Percentiles rank a stretch among this genome's conserved stretches.
These are phyloP conservation scores for Heliocidaris tuberculata DNA, from an alignment of 35 echinoderm and acorn worm genomes.

Conservation along the genomic window DNA sequence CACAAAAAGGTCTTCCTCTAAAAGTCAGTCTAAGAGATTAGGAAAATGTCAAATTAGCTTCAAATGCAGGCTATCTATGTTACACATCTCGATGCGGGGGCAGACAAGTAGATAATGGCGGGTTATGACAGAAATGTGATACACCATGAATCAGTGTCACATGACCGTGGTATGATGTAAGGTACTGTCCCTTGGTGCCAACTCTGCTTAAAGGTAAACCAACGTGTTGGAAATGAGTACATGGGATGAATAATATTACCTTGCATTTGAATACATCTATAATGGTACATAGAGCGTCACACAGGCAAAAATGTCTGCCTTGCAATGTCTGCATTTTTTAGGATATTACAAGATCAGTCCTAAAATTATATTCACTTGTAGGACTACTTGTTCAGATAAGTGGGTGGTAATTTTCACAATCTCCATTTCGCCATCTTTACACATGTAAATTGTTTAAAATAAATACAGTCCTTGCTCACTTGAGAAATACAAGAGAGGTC, in stretches of 20 bases:
- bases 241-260: not conserved
- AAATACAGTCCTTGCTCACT: too few species aligned
- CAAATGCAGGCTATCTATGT: not conserved
- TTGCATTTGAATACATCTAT: not conserved
- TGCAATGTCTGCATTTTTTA: not conserved
- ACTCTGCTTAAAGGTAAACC: not conserved
- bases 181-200: not conserved
- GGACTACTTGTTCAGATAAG: not conserved
- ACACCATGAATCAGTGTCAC: not conserved
- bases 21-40: not conserved
- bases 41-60: not conserved
- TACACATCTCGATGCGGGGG: not conserved
- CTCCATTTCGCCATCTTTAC: not conserved
- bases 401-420: not conserved
- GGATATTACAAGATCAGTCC: not conserved
- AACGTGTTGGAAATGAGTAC: not conserved
- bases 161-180: not conserved
- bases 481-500: not conserved
- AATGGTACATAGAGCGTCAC: not conserved
- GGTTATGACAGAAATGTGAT: not conserved
- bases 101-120: not conserved
- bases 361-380: not conserved
- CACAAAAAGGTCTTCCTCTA: not conserved
- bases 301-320: not conserved
- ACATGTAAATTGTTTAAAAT: too few species aligned